Base-by-base conservation (phyloP, 2,888 invertebrate genomes). In the Magallana nippona region DNA sequence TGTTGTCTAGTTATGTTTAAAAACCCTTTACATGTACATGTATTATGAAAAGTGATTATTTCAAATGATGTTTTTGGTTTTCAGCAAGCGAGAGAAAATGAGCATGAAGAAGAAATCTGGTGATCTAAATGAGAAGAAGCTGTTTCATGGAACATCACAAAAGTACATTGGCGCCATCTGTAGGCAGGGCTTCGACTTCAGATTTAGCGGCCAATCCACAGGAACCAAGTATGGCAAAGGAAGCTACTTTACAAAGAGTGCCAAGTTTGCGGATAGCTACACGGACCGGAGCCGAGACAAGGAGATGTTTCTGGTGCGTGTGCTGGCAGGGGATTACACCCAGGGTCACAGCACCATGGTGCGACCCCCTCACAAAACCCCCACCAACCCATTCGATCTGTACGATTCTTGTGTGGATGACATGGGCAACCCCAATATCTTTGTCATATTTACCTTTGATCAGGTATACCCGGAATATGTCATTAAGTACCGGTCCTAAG, bases 381-480 rank as follows among this genome's bases (percentile, higher is more conserved):
- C 86, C 1, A 58, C 44, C 1, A 86, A 90, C 44, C 89, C 87
- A 0, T 91, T 90, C 17, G 88, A 90, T 57, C 85, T 91, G 83
- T 93, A 88, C 62, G 92, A 93, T 83, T 90, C 92, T 0, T 92
- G 92, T 82, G 92, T 92, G 8, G 90, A 93, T 85, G 83, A 89
- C 82, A 82, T 86, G 11, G 79, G 58, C 0, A 85, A 89, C 78
- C 92, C 92, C 0, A 88, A 87, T 62, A 91, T 93, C 22, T 92
- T 87, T 88, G 91, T 93, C 19, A 90, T 92, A 19, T 93, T 93
- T 83, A 89, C 90, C 13, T 88, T 86, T 82, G 89, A 91, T 13
- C 92, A 93, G 82, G 90, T 88, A 22, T 92, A 92, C 81, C 93
- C 93, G 1, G 92, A 92, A 83, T 93, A 92, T 86, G 83, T 93